phyloP scores from a whole-genome alignment of 2,888 invertebrate genomes.

The Callosobruchus maculatus region DNA sequence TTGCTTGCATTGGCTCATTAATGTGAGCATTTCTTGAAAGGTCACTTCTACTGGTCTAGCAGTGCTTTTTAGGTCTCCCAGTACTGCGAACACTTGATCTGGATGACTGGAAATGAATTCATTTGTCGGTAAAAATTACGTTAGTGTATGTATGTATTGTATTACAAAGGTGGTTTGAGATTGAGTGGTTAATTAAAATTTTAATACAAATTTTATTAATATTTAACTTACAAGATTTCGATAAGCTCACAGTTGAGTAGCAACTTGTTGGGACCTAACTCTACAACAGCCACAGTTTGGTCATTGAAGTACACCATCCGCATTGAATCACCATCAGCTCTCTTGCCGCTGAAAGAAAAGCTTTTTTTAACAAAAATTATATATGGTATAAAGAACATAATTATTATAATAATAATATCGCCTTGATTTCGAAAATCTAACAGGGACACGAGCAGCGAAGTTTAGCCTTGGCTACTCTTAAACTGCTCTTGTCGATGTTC shows the following conservation, averaged over 20 bases:
- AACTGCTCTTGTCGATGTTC: no score
- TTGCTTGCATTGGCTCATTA: conserved; percentile 78
- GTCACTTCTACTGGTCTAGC: conserved; percentile 63
- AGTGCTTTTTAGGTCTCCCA: conserved; percentile 60
- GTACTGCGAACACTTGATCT: conserved; percentile 61
- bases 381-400: no score
- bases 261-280: conserved; percentile 67
- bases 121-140: no score
- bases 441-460: no score
- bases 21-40: conserved; percentile 71
- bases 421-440: no score
- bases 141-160: no score
- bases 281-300: conserved; percentile 79
- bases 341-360: conserved; percentile 60
- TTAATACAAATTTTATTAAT: no score
- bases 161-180: no score
- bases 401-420: no score
- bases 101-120: conserved; percentile 60
- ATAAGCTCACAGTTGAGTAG: conserved; percentile 77
- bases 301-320: conserved; percentile 77
- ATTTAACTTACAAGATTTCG: conserved; percentile 78
- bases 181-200: no score
- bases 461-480: no score
- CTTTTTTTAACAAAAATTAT: no score
- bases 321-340: conserved; percentile 63